Evolutionary conservation across 2,797 vertebrate genomes (phyloP).

Genomic region (Lagodon rhomboides): DNA sequence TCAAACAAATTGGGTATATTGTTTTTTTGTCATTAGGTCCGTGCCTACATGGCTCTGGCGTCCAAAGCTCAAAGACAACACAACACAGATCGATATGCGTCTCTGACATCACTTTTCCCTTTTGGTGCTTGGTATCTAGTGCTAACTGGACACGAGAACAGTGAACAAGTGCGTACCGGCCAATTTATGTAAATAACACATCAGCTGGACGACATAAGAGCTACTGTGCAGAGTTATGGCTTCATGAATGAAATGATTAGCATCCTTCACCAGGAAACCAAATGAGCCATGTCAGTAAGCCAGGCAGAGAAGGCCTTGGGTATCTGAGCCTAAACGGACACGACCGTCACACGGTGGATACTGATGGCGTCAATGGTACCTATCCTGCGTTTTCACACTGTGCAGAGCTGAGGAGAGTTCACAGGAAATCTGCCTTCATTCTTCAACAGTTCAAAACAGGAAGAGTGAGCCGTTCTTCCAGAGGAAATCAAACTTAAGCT

Average conservation of each 20-base stretch:
- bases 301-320: conserved; percentile 16
- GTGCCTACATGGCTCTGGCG: neutral
- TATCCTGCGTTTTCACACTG: neutral
- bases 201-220: conserved; percentile 20
- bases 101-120: conserved; percentile 7
- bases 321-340: conserved; percentile 28
- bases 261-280: conserved; percentile 22
- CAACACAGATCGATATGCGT: neutral
- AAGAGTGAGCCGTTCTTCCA: conserved; percentile 27
- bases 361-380: neutral
- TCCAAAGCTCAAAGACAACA: conserved; percentile 2
- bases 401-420: neutral
- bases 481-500: conserved; percentile 14
- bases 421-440: conserved; percentile 50
- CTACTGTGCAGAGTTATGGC: conserved; percentile 19
- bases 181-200: conserved; percentile 32
- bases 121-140: neutral
- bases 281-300: conserved; percentile 35
- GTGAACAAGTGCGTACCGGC: conserved; percentile 13
- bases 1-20: conserved; percentile 35
- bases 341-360: conserved; percentile 11
- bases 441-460: conserved; percentile 52
- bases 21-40: conserved; percentile 7
- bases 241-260: conserved; percentile 37
- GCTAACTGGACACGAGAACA: conserved; percentile 19